phyloP scores from a whole-genome alignment of 2,113 vertebrate species.

The Pterocles burchelli region DNA sequence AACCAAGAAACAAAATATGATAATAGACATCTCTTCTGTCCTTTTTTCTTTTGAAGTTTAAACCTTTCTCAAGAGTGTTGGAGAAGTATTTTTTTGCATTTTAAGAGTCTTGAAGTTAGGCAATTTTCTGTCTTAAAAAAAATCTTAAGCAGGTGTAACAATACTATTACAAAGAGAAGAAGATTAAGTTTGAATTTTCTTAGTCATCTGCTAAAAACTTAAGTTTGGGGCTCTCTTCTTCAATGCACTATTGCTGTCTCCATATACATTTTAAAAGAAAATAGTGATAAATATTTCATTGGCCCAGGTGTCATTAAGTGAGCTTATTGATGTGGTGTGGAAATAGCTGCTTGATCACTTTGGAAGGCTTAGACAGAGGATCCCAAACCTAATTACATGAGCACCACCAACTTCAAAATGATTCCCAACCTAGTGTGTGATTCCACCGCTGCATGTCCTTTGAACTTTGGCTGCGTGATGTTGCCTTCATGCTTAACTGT shows the following conservation, averaged over 20 bases:
- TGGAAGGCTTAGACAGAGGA: background rate
- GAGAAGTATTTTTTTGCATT: background rate
- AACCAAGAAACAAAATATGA: background rate
- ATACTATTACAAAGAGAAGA: background rate
- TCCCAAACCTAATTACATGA: background rate
- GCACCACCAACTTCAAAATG: background rate
- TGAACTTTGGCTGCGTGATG: background rate
- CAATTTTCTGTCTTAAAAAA: background rate
- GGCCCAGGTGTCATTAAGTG: background rate
- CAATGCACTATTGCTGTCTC: background rate
- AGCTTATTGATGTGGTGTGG: background rate
- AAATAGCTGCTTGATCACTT: background rate
- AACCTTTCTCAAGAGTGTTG: background rate
- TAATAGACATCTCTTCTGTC: background rate
- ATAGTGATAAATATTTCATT: background rate
- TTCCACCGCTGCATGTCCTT: background rate
- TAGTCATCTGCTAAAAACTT: background rate
- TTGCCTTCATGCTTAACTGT: background rate
- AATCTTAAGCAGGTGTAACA: background rate
- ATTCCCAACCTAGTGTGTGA: background rate
- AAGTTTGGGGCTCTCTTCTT: background rate
- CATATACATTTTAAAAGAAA: background rate
- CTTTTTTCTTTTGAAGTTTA: background rate
- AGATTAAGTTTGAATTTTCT: background rate
- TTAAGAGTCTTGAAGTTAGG: background rate